Base-by-base conservation (phyloP, 2,113 vertebrate species). In the Protobothrops mucrosquamatus region DNA sequence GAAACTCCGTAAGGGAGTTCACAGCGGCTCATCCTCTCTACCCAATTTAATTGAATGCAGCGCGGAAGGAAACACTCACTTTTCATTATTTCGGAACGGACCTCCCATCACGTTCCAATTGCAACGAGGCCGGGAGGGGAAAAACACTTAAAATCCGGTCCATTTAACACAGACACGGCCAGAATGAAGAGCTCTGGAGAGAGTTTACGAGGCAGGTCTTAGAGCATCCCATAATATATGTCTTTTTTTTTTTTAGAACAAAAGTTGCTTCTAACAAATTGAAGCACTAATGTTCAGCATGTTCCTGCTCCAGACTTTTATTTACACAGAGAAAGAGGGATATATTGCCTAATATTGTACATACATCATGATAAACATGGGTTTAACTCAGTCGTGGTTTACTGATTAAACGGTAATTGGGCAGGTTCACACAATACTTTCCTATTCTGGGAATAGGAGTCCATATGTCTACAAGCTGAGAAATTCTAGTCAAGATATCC, bases 21-120 rank as follows among this genome's bases (percentile, higher is more conserved):
- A 43, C 43, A 91, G 92, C 94, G 94, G 96, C 95, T 96, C 95
- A 95, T 94, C 91, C 59, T 93, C 95, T 94, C 92, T 95, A 93
- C 93, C 95, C 92, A 59, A 92, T 95, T 95, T 96, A 96, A 97
- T 91, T 95, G 95, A 96, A 93, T 96, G 96, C 93, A 93, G 91
- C 87, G 95, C 91, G 88, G 26, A 87, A 91, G 51, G 95, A 96
- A 95, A 94, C 91, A 26, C 39, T 64, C 88, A 89, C 56, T 96
- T 55, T 97, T 96, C 94, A 94, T 96, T 96, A 96, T 93, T 96
- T 93, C 96, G 93, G 96, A 95, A 95, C 46, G 88, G 96, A 96
- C 95, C 93, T 96, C 96, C 96, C 95, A 96, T 95, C 94, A 96
- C 43, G 93, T 92, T 95, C 11, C 51, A 91, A 93, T 57, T 4